These are phyloP conservation scores for Lerista edwardsae DNA, from an alignment of 2,797 vertebrate species.

Conservation along the genomic window DNA sequence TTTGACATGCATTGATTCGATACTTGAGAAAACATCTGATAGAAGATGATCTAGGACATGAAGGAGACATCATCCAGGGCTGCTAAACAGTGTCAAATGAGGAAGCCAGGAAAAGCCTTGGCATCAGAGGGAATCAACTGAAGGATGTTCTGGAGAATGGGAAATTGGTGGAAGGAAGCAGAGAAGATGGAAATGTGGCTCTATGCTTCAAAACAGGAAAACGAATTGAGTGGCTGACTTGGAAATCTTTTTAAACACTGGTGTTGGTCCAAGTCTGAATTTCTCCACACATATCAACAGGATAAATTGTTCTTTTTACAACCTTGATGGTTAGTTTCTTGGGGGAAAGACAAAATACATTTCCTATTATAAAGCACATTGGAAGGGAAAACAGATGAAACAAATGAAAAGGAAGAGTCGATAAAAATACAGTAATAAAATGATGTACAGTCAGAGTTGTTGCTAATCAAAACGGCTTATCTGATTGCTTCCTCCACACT, in stretches of 20 bases:
- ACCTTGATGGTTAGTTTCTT: conserved; percentile 25
- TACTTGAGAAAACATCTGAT: not conserved
- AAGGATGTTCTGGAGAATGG: not conserved
- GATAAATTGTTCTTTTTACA: conserved; percentile 33
- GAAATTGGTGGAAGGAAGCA: not conserved
- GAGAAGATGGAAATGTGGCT: conserved; percentile 6
- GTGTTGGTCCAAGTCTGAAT: conserved; percentile 15
- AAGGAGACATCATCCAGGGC: not conserved
- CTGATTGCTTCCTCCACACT: not conserved
- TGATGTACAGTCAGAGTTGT: not conserved
- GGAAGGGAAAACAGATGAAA: not conserved
- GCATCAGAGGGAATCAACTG: not conserved
- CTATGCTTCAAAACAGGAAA: conserved; percentile 21
- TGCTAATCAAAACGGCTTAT: not conserved
- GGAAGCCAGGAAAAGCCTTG: not conserved
- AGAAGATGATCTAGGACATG: not conserved
- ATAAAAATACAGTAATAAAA: not conserved
- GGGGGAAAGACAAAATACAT: conserved; percentile 2
- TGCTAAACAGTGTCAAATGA: not conserved
- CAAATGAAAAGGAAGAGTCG: not conserved
- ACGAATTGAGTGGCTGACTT: conserved; percentile 12
- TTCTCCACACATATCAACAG: conserved; percentile 24
- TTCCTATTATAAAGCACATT: conserved; percentile 15
- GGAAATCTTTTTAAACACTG: conserved; percentile 17
- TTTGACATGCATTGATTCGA: not conserved